Percentiles rank a stretch among this genome's conserved stretches.
phyloP scores from a whole-genome alignment of 2,113 vertebrate genomes.

The Rutilus rutilus region DNA sequence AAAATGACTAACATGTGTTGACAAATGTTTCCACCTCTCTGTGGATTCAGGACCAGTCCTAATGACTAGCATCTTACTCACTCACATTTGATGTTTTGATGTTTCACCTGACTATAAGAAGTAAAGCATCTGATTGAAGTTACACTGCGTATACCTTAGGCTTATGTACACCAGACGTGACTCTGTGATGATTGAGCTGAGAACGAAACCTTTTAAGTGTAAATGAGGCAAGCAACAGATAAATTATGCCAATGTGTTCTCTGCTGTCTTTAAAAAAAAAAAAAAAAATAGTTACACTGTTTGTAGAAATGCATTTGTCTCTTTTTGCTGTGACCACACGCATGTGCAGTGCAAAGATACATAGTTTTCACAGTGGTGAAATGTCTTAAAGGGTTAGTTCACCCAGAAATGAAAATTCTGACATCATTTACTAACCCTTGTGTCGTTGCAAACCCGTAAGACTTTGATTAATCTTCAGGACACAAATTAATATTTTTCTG shows the following conservation, averaged over 20 bases:
- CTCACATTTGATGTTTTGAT: slow-evolving; percentile 7
- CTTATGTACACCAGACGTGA: not conserved
- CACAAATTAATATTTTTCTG: too few species aligned
- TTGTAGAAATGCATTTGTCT: not conserved
- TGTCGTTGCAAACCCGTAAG: too few species aligned
- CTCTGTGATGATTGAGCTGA: not conserved
- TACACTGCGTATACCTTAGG: not conserved
- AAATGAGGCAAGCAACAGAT: slow-evolving; percentile 9
- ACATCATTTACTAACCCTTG: too few species aligned
- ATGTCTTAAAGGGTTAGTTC: not conserved
- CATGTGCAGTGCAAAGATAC: not conserved
- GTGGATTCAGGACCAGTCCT: not conserved
- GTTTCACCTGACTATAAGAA: slow-evolving; percentile 11
- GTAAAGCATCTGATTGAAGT: not conserved
- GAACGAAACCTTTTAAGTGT: not conserved
- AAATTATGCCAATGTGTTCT: not conserved
- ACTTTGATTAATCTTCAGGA: too few species aligned
- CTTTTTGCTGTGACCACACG: not conserved
- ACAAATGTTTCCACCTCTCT: not conserved
- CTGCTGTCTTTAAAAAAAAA: not conserved
- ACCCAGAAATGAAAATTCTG: too few species aligned
- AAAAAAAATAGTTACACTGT: not conserved
- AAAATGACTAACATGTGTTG: slow-evolving; percentile 26
- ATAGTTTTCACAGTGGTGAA: not conserved
- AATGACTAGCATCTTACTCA: slow-evolving; percentile 39